Conservation (phyloP, 2,888 invertebrate genomes). For the Dolomedes plantarius region DNA sequence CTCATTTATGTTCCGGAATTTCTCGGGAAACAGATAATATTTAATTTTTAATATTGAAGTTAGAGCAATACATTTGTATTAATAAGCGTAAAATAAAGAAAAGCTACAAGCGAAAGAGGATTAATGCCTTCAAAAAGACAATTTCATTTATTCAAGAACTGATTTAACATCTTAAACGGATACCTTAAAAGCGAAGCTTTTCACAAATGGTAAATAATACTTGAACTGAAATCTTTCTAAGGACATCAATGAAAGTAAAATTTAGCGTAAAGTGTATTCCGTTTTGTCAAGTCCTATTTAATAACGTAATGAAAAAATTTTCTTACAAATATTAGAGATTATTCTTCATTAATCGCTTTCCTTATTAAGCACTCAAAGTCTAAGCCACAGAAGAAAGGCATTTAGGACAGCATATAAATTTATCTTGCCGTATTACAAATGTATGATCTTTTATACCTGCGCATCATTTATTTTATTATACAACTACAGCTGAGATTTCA, state of each 20-base stretch:
- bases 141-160: slow-evolving; percentile 1
- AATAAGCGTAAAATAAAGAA: neutral
- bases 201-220: neutral
- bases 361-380: too few relatives aligned
- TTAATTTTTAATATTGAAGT: neutral
- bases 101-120: neutral
- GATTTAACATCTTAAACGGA: neutral
- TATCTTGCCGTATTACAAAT: too few relatives aligned
- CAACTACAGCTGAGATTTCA: too few relatives aligned
- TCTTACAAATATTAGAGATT: too few relatives aligned
- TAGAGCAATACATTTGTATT: slow-evolving; percentile 1
- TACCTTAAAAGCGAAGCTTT: neutral
- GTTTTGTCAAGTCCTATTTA: too few relatives aligned
- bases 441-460: too few relatives aligned
- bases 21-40: neutral
- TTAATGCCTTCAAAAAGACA: neutral
- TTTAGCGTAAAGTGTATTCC: neutral
- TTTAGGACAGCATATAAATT: too few relatives aligned
- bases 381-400: too few relatives aligned
- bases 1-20: neutral
- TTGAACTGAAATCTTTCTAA: neutral
- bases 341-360: too few relatives aligned
- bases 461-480: too few relatives aligned
- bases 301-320: too few relatives aligned
- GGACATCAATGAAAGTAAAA: neutral